A percentile compares a stretch with the other conserved stretches of the same genome.
These are phyloP conservation scores for Saccostrea cuccullata DNA, from an alignment of 1,140 invertebrate species.

Conservation along the genomic window DNA sequence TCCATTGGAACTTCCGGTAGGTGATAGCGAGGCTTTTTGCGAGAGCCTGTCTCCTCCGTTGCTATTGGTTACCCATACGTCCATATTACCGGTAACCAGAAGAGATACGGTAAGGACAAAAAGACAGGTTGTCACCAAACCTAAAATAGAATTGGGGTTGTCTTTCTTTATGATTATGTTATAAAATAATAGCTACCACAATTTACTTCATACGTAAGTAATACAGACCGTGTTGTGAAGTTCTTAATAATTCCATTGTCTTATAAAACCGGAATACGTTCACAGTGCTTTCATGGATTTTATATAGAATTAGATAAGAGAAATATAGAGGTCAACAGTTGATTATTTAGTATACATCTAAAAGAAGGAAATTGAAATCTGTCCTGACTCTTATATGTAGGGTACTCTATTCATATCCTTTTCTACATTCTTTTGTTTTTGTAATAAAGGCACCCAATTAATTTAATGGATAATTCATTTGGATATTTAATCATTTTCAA, in stretches of 20 bases:
- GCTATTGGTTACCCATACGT: conserved; percentile 28
- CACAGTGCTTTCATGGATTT: not conserved
- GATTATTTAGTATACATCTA: not conserved
- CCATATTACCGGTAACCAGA: not conserved
- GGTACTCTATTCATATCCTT: too few species aligned
- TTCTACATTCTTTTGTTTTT: too few species aligned
- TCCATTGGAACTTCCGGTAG: conserved; percentile 41
- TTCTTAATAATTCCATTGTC: not conserved
- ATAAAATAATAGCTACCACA: not conserved
- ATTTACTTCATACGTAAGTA: not conserved
- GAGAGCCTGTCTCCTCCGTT: conserved; percentile 22
- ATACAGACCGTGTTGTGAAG: not conserved
- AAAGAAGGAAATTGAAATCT: not conserved
- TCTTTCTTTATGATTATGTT: not conserved
- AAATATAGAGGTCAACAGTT: not conserved
- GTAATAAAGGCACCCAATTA: too few species aligned
- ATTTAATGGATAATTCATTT: too few species aligned
- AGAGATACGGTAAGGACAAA: not conserved
- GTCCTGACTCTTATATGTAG: too few species aligned
- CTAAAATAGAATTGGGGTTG: not conserved
- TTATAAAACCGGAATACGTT: not conserved
- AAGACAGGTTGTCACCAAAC: not conserved
- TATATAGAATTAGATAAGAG: not conserved
- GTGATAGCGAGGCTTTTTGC: not conserved
- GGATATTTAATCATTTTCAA: too few species aligned